Evolutionary conservation across 2,113 vertebrate species (phyloP), one percentile per base, ranked within the genome.

Genomic region (Catagonus wagneri): DNA sequence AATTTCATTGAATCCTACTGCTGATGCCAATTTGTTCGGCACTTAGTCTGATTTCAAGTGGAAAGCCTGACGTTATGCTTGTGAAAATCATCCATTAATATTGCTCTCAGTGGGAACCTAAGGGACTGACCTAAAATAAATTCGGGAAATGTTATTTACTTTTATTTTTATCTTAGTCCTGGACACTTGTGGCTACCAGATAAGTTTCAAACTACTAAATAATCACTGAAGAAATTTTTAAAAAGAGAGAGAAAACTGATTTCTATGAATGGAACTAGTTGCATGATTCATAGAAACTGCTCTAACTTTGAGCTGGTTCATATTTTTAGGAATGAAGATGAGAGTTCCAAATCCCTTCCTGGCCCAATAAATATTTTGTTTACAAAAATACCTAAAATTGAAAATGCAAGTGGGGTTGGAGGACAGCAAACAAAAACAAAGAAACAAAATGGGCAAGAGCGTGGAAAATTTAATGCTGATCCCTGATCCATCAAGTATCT

Each of bases 101-200:
- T 61, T 68, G 8, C 66, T 94, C 39, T 36, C 19, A 92, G 17
- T 81, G 29, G 87, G 84, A 90, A 84, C 15, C 17, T 50, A 79
- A 85, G 61, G 17, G n/a, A 66, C 34, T 63, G 20, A 75, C 23
- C 10, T 61, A 69, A 60, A 89, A 75, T 92, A 52, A 91, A 94
- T 75, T 63, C 75, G 83, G 63, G 32, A 60, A 63, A 74, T 81
- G 87, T 90, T 63, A 95, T 84, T 96, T 87, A 86, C 7, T 94
- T 76, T 78, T 95, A 92, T 89, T 93, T 96, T 17, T 87, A 6
- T 17, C 32, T 90, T 75, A 60, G 39, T 94, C 15, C 34, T 87
- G 5, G 54, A 88, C 2, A 94, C 11, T 39, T 96, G 71, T 72
- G 1, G 12, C 66, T 90, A 39, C 72, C 69, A 56, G 61, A 14